Evolutionary conservation across 2,888 invertebrate genomes (phyloP), one percentile per base, ranked within the genome.

Genomic region (Sarcophaga caerulescens): DNA sequence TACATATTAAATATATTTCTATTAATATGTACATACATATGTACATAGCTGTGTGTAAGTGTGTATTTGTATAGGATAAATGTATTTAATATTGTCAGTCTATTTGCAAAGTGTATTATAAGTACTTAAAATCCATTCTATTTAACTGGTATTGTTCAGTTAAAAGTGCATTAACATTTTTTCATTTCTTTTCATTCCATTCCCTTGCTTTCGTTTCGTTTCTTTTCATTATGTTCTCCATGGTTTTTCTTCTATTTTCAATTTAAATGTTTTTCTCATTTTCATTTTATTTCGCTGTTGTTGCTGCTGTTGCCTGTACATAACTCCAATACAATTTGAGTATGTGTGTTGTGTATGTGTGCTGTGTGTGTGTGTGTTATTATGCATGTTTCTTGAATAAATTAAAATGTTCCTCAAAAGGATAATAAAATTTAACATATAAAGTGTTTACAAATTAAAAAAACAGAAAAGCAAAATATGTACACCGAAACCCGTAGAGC

Each of bases 61-160:
- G 65, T 71, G 25, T 44, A 6, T 68, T 21, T 47, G 5, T 66
- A 57, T 71, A n/a, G n/a, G n/a, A 62, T 45, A 52, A 17, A 60
- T 19, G 63, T 73, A 19, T 83, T 78, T 87, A 84, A 82, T 83
- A 74, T 70, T 70, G 69, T 82, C 78, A 82, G 76, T 82, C 77
- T 82, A 45, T 77, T 84, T 85, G 82, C 70, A 35, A 35, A 35
- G 35, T 2, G 10, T 70, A 78, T 85, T 83, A 83, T 77, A 78
- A 87, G 69, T 70, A 70, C 81, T 83, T 69, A 76, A 78, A 79
- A 75, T 68, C n/a, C 78, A 73, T 73, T 78, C 17, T 47, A 63
- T 81, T 81, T 78, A 66, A 45, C 63, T 76, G 76, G 10, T 10
- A 11, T 6, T 77, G 71, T 85, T 76, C 62, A 63, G 45, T 74